Evolutionary conservation across 2,888 invertebrate genomes (phyloP).

Genomic region (Ophonus ardosiacus): DNA sequence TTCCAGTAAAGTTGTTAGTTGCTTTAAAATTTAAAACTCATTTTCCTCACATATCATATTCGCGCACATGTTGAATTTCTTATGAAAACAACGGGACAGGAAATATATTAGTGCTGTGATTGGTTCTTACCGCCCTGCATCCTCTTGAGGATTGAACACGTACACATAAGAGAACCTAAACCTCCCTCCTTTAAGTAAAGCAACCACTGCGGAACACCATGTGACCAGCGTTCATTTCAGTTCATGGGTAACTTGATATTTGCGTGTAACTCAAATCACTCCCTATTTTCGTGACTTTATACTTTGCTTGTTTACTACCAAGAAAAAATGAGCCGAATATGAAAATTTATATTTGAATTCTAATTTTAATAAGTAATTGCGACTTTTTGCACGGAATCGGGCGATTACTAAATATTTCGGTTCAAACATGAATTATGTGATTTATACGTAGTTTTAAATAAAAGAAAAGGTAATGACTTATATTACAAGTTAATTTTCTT

Average conservation of each 20-base stretch:
- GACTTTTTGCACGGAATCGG: background rate
- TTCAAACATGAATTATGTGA: background rate
- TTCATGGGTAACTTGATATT: constrained; percentile 52
- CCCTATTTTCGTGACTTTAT: constrained; percentile 40
- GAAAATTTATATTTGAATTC: constrained; percentile 30
- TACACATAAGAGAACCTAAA: background rate
- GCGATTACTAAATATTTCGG: constrained; percentile 6
- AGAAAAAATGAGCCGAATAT: constrained; percentile 30
- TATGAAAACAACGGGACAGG: constrained; percentile 26
- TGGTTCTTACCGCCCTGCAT: constrained; percentile 26
- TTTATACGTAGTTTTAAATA: background rate
- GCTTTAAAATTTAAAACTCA: background rate
- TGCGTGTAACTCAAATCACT: constrained; percentile 45
- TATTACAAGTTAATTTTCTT: background rate
- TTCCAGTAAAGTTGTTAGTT: too few relatives aligned
- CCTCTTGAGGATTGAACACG: background rate
- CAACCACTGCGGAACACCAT: constrained; percentile 46
- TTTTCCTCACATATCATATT: background rate
- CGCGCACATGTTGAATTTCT: background rate
- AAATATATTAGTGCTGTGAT: constrained; percentile 45
- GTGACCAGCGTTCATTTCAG: constrained; percentile 16
- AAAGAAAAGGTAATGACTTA: background rate
- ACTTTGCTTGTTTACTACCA: background rate
- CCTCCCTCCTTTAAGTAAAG: constrained; percentile 16
- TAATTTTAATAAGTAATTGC: constrained; percentile 40